Conservation (phyloP, 2,888 invertebrate genomes). For the Pimpla rufipes region DNA sequence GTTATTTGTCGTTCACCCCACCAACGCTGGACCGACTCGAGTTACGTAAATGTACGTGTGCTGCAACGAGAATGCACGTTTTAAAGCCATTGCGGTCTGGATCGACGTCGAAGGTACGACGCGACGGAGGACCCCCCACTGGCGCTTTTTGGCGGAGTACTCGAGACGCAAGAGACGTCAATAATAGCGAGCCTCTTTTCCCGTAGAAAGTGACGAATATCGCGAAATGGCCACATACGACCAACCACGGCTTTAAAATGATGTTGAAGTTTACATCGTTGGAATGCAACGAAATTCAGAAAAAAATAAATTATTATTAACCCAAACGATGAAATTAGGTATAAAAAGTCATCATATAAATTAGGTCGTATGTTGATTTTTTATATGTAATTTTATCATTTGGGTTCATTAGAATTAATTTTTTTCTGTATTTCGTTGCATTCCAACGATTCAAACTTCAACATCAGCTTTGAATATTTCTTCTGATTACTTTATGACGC, state of each 20-base stretch:
- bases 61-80: constrained; percentile 68
- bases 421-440: too few species aligned
- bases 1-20: constrained; percentile 77
- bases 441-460: too few species aligned
- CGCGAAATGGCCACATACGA: background rate
- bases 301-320: too few species aligned
- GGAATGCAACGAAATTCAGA: too few species aligned
- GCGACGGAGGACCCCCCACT: background rate
- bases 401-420: too few species aligned
- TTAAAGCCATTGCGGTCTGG: constrained; percentile 76
- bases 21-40: constrained; percentile 47
- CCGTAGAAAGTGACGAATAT: background rate
- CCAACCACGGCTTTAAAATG: background rate
- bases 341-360: too few species aligned
- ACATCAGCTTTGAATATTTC: too few species aligned
- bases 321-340: too few species aligned
- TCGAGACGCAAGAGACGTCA: background rate
- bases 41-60: constrained; percentile 76
- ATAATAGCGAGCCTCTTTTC: background rate
- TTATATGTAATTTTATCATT: too few species aligned
- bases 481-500: too few species aligned
- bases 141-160: background rate
- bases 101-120: constrained; percentile 54
- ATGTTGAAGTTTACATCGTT: too few species aligned
- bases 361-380: too few species aligned